Base-by-base conservation (phyloP, 2,888 invertebrate genomes). In the Pemphredon lugubris region DNA sequence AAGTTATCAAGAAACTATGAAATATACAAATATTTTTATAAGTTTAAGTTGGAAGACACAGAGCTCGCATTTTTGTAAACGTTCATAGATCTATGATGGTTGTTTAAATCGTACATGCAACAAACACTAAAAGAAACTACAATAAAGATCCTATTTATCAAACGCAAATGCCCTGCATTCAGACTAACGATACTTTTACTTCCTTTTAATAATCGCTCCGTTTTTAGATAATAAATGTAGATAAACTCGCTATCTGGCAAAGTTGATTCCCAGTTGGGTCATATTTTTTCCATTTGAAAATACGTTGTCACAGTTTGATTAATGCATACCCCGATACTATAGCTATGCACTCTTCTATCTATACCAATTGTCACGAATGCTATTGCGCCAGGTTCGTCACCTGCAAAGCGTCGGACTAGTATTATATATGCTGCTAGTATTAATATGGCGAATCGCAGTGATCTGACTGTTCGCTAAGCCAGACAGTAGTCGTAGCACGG, bases 391-490 rank as follows among this genome's bases (percentile, higher is more conserved):
- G 37, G 20, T 37, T 61, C 64, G 48, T 59, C 71, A 65, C 72
- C 51, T 73, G 23, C 7, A 50, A 72, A 72, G 57, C 57, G 48
- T 55, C 26, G 40, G 40, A 72, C 20, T 47, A 69, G 72, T 79
- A 83, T 76, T 70, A 39, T 65, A 82, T 75, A 73, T 50, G 51
- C 37, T 47, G 50, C 42, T n/a, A 51, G 66, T 77, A 75, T 78
- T 74, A 75, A 82, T 75, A 75, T 80, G 58, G 63, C 54, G 63
- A 55, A 55, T 73, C 61, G 30, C 66, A 81, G 81, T 77, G 77
- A 81, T 82, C 80, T 50, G 64, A 42, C 70, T 63, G 60, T 78
- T 60, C 68, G 66, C 47, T 59, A 44, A 73, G 73, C 54, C 68
- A 68, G 78, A 70, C 73, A 66, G 81, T 81, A 66, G 83, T 65